A percentile compares a stretch with the other conserved stretches of the same genome.
phyloP scores from a whole-genome alignment of 2,797 vertebrate species.

The Tarsius wallacei region DNA sequence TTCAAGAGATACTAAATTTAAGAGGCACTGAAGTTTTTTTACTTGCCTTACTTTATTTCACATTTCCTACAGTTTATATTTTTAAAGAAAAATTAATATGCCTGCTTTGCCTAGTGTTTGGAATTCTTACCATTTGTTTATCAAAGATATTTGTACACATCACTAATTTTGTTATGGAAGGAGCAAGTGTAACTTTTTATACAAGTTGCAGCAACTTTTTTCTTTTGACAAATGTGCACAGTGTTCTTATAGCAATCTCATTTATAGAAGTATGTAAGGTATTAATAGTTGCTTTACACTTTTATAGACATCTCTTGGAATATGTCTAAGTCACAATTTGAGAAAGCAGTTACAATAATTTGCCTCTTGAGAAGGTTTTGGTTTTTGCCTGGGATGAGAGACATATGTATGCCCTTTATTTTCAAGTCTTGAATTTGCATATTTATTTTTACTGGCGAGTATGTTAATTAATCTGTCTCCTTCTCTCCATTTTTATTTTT shows the following conservation, averaged over 20 bases:
- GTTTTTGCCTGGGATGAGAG: background rate
- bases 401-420: background rate
- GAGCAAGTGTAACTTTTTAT: background rate
- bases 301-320: background rate
- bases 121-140: conserved; percentile 54
- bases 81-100: conserved; percentile 55
- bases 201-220: conserved; percentile 1
- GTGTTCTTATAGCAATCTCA: background rate
- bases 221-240: background rate
- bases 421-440: background rate
- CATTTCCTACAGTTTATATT: background rate
- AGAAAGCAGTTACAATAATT: conserved; percentile 19
- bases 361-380: conserved; percentile 9
- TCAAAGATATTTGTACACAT: conserved; percentile 44
- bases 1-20: conserved; percentile 39
- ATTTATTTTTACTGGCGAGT: background rate
- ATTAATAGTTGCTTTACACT: background rate
- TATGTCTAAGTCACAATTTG: background rate
- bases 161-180: conserved; percentile 27
- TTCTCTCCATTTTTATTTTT: conserved; percentile 13
- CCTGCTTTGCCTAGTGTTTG: conserved; percentile 52
- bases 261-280: background rate
- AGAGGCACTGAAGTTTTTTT: background rate
- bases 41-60: conserved; percentile 47
- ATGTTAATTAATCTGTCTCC: background rate